Evolutionary conservation across 2,888 invertebrate genomes (phyloP), one percentile per base, ranked within the genome.

Genomic region (Temnothorax unifasciatus): DNA sequence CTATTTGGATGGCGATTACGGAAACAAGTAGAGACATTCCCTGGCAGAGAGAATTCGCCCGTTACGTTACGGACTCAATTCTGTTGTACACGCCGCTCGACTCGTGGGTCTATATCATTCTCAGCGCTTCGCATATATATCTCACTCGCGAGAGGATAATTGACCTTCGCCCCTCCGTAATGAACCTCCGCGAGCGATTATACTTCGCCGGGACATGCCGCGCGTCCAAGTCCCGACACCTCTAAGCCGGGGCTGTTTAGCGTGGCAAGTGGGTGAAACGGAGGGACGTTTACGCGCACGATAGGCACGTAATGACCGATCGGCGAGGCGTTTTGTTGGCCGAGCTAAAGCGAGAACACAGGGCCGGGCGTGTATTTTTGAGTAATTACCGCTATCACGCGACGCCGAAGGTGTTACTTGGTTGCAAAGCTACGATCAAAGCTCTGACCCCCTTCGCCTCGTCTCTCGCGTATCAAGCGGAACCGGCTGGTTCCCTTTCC

Each of bases 331-430:
- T 91, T 92, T 92, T 91, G 93, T 92, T 92, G 90, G 91, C 86
- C 79, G 85, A 88, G 90, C 89, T 92, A 92, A 92, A 93, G 92
- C 91, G 92, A 92, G 92, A 92, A 93, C 92, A 92, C 88, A 85
- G 90, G 90, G 91, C 87, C 88, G 77, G 85, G 87, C 86, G 79
- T 83, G 87, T 90, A 91, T 93, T 94, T 94, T 93, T 93, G 92
- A 92, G 93, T 94, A 94, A 94, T 94, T 94, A 93, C 93, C 92
- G 88, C 90, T 93, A 93, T 93, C 94, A 94, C 94, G 94, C 94
- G 93, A 94, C 93, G 93, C 88, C 90, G 85, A 92, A 93, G 92
- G 93, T 93, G 93, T 93, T 93, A 92, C 91, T 89, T 85, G 87
- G 86, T 88, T 84, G 89, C 89, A 77, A 86, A 86, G 83, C 84